A percentile compares a stretch with the other conserved stretches of the same genome.
Conservation (phyloP, 2,113 vertebrate genomes). For the Protobothrops flavoviridis region DNA sequence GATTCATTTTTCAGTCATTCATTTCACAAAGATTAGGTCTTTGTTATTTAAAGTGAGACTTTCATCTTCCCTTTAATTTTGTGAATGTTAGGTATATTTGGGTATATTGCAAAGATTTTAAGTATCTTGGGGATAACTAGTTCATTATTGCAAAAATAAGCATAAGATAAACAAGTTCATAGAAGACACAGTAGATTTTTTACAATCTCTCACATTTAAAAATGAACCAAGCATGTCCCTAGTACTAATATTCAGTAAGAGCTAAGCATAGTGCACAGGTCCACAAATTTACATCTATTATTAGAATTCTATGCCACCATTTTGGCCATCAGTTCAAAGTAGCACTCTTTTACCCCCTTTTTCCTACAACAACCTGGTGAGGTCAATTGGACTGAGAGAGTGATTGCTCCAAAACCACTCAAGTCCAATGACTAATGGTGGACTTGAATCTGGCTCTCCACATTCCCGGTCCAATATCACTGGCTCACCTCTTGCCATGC, state of each 20-base stretch:
- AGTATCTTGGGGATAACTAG: neutral
- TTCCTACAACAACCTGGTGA: neutral
- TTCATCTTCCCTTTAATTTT: neutral
- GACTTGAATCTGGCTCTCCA: neutral
- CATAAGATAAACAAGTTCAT: neutral
- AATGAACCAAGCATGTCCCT: neutral
- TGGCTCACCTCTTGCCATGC: neutral
- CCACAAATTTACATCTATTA: neutral
- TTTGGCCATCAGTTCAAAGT: neutral
- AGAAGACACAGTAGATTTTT: neutral
- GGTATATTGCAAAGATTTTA: neutral
- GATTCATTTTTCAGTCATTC: neutral
- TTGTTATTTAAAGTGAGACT: neutral
- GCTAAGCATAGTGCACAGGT: neutral
- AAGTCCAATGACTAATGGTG: neutral
- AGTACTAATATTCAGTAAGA: accelerated
- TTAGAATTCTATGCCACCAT: neutral
- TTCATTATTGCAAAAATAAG: neutral
- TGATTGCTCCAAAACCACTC: neutral
- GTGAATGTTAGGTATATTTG: neutral
- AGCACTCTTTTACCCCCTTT: neutral
- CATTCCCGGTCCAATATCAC: neutral
- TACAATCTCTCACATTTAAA: neutral
- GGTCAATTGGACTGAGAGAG: neutral
- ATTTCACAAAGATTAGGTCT: accelerated